Evolutionary conservation across 2,113 vertebrate genomes (phyloP).

Genomic region (Podarcis muralis): DNA sequence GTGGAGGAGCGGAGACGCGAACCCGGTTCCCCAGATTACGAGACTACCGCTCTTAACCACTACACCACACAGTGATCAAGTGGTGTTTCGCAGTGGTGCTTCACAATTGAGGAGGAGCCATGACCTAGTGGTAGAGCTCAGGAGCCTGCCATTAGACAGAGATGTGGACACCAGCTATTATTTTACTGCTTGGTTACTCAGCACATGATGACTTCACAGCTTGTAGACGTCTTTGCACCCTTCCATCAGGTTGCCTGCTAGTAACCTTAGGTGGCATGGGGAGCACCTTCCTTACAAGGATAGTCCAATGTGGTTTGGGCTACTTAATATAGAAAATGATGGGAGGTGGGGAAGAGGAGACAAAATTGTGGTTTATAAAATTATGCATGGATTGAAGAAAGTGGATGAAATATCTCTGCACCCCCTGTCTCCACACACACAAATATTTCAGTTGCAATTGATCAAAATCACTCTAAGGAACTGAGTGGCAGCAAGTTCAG

Average conservation of each 20-base stretch:
- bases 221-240: not conserved
- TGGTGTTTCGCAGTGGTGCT: not conserved
- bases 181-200: not conserved
- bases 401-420: not conserved
- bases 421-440: too few relatives aligned
- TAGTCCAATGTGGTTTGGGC: too few relatives aligned
- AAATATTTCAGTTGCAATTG: not conserved
- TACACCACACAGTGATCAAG: not conserved
- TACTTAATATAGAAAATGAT: too few relatives aligned
- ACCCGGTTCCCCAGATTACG: too few relatives aligned
- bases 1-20: too few relatives aligned
- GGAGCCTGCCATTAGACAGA: too few relatives aligned
- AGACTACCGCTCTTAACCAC: too few relatives aligned
- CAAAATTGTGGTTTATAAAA: not conserved
- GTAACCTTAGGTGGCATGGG: not conserved
- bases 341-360: too few relatives aligned
- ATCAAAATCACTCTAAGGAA: not conserved
- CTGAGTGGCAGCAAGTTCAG: not conserved
- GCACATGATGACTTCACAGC: too few relatives aligned
- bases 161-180: not conserved
- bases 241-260: not conserved
- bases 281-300: too few relatives aligned
- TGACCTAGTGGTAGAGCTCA: not conserved
- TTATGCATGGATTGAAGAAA: not conserved
- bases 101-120: not conserved